These are phyloP conservation scores for Eolophus roseicapilla DNA, from an alignment of 2,113 vertebrate genomes.

Conservation along the genomic window DNA sequence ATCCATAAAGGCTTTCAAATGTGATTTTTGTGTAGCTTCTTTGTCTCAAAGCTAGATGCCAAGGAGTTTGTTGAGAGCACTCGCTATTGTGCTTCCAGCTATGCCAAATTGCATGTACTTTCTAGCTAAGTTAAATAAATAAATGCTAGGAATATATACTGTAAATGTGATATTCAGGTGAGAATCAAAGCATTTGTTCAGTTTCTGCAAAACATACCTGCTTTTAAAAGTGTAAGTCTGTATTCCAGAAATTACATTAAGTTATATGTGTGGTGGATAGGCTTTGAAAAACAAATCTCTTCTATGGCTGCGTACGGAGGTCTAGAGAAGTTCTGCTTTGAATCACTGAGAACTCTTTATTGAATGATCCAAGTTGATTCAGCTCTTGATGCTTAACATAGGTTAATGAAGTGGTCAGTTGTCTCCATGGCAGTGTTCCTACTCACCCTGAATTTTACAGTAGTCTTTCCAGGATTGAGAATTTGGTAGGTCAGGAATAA, in stretches of 20 bases:
- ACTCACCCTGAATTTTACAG: background rate
- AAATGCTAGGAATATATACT: background rate
- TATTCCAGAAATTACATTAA: background rate
- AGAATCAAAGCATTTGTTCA: background rate
- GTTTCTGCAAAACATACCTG: background rate
- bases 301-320: background rate
- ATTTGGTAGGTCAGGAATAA: background rate
- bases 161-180: background rate
- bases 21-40: background rate
- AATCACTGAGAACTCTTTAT: background rate
- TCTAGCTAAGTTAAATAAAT: background rate
- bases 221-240: background rate
- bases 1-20: background rate
- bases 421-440: background rate
- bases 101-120: background rate
- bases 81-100: background rate
- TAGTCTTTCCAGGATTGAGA: background rate
- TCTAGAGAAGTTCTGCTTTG: background rate
- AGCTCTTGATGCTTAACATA: background rate
- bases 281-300: background rate
- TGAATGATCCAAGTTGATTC: background rate
- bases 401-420: background rate
- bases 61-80: background rate
- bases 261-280: background rate
- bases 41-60: background rate